Evolutionary conservation across 2,888 invertebrate species (phyloP), one percentile per base, ranked within the genome.

Genomic region (Drosophila trichaetosa): DNA sequence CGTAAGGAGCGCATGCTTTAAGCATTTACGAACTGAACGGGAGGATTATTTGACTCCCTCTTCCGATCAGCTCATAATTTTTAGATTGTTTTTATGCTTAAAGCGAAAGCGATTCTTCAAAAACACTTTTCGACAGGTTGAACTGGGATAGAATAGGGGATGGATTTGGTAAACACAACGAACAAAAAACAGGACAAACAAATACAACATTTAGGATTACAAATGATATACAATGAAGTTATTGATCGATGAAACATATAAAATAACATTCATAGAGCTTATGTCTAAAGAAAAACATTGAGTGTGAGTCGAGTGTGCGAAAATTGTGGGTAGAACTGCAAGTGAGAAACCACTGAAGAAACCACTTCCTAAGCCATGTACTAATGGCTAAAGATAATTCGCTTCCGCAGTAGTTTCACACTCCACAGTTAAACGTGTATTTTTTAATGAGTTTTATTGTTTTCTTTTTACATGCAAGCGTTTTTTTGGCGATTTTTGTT

Each of bases 101-200:
- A 86, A 89, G 89, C 79, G 33, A n/a, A 61, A 61, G 81, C 78
- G 79, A 79, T 90, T 90, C 89, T 91, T 90, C 91, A 90, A 90
- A 91, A 91, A 91, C 91, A 90, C 91, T 82, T 90, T 91, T 84
- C 78, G 84, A 90, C 89, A 90, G 91, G 81, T 90, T 83, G 52
- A 75, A 89, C 89, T 86, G 90, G 88, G 90, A 81, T 78, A 76
- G 70, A 80, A 72, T 73, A 77, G 34, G 58, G 73, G 75, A 89
- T 86, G 87, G 90, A 80, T 84, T 78, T 66, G 72, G 59, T 73
- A 78, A 62, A 69, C 8, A 68, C 18, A 38, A 69, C 54, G 72
- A 61, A 70, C 42, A 48, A 13, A 27, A 66, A 36, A 86, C 42
- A 58, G 24, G 57, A 64, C 60, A 74, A 86, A 36, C 83, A 75